phyloP scores from a whole-genome alignment of 2,888 invertebrate genomes.

The Himalopsyche tibetana region DNA sequence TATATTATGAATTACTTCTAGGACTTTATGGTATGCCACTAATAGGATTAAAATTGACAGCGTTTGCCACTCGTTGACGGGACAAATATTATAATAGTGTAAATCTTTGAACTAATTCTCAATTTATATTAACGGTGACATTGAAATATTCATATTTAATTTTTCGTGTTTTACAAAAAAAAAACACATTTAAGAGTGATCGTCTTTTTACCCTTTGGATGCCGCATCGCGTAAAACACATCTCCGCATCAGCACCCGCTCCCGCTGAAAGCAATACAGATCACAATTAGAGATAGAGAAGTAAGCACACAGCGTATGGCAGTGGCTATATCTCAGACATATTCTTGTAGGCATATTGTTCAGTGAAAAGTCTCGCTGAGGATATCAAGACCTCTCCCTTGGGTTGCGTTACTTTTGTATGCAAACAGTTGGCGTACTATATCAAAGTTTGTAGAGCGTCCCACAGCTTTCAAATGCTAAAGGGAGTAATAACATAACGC shows the following conservation, averaged over 20 bases:
- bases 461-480: conserved; percentile 16
- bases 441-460: conserved; percentile 26
- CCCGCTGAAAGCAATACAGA: conserved; percentile 50
- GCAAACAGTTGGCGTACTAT: conserved; percentile 19
- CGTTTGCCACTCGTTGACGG: too few relatives aligned
- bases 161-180: too few relatives aligned
- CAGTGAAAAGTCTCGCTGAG: conserved; percentile 19
- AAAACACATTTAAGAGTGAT: neutral
- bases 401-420: conserved; percentile 39
- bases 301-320: conserved; percentile 29
- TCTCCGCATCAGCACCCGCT: neutral
- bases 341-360: conserved; percentile 35
- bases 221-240: neutral
- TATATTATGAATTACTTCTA: too few relatives aligned
- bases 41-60: too few relatives aligned
- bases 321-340: conserved; percentile 49
- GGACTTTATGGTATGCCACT: too few relatives aligned
- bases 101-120: too few relatives aligned
- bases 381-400: conserved; percentile 35
- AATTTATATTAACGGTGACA: too few relatives aligned
- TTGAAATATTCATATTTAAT: too few relatives aligned
- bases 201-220: neutral
- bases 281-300: conserved; percentile 54
- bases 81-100: too few relatives aligned
- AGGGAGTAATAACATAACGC: conserved; percentile 38